A percentile compares a stretch with the other conserved stretches of the same genome.
phyloP scores from a whole-genome alignment of 2,888 invertebrate genomes.

The Nymphalis urticae region DNA sequence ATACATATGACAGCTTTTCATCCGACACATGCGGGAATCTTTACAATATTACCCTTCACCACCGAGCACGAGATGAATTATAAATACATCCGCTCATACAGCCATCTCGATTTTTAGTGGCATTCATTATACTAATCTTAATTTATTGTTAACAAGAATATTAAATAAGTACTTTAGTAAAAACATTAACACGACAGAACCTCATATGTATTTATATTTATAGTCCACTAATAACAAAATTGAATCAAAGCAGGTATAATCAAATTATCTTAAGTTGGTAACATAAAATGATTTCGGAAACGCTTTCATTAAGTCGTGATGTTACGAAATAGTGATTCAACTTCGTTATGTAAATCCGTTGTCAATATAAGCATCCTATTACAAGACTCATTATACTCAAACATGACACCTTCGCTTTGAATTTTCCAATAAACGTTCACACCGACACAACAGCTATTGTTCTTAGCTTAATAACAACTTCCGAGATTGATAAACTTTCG shows the following conservation, averaged over 20 bases:
- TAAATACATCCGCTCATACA: no score
- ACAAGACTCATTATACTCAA: slow-evolving; percentile 20
- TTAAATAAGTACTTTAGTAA: no score
- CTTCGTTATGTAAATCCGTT: slow-evolving; percentile 6
- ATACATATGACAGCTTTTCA: no score
- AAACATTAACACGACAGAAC: no score
- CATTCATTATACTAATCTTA: no score
- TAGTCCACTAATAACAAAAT: no score
- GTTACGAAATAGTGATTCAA: slow-evolving; percentile 6
- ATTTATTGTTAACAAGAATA: no score
- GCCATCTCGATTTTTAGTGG: no score
- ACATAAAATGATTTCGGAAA: slow-evolving; percentile 1
- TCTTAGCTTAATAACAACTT: slow-evolving; percentile 49
- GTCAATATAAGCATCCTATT: slow-evolving; percentile 24
- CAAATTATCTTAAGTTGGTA: background rate
- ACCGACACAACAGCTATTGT: slow-evolving; percentile 55
- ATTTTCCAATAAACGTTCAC: slow-evolving; percentile 38
- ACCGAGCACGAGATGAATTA: no score
- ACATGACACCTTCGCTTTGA: slow-evolving; percentile 28
- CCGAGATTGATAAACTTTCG: slow-evolving; percentile 68
- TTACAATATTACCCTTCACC: no score
- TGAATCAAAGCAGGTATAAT: background rate
- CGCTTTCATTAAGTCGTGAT: background rate
- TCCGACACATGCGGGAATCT: no score
- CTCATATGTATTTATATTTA: no score